These are phyloP conservation scores for Oegoconia quadripuncta DNA, from an alignment of 2,888 invertebrate species.

Conservation along the genomic window DNA sequence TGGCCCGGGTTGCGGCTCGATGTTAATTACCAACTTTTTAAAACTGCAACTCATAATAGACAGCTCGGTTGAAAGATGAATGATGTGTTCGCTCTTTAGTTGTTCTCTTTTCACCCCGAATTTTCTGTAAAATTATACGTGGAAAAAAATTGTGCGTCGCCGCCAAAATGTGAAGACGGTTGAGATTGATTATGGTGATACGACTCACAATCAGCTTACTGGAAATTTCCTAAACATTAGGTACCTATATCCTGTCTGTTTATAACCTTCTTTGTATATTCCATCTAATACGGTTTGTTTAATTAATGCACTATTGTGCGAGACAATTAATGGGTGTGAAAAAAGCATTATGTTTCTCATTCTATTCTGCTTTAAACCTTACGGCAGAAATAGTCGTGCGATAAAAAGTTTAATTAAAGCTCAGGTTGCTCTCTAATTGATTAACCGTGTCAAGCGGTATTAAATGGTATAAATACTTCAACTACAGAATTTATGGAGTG, in stretches of 20 bases:
- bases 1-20: conserved; percentile 53
- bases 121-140: conserved; percentile 35
- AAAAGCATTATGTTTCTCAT: no score
- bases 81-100: conserved; percentile 62
- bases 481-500: conserved; percentile 31
- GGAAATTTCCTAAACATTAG: no score
- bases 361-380: no score
- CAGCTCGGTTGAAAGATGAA: conserved; percentile 71
- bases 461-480: conserved; percentile 35
- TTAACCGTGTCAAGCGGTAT: conserved; percentile 39
- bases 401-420: no score
- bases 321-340: no score
- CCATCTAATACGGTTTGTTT: no score
- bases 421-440: conserved; percentile 50
- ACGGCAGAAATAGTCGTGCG: no score
- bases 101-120: conserved; percentile 35
- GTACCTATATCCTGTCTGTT: no score
- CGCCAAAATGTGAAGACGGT: conserved; percentile 45
- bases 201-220: no score
- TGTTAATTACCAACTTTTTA: conserved; percentile 77
- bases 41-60: conserved; percentile 78
- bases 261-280: no score
- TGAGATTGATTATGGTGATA: no score
- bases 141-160: conserved; percentile 30
- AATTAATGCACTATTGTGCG: no score